phyloP scores from a whole-genome alignment of 2,888 invertebrate species.

The Thumatha senex region DNA sequence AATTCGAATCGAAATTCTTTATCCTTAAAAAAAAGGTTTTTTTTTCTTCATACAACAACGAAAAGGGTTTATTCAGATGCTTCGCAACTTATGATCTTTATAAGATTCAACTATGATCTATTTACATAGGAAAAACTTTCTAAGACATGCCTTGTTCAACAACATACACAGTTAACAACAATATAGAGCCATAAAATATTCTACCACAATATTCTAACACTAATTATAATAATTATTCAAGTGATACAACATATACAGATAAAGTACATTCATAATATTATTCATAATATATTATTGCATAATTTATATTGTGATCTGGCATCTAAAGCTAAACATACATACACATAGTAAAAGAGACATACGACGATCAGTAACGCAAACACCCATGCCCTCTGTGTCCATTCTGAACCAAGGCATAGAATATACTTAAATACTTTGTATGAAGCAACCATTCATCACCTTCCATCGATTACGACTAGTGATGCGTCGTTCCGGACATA shows the following conservation, averaged over 20 bases:
- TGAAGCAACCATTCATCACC: no score
- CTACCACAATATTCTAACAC: conserved; percentile 38
- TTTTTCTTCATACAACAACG: conserved; percentile 3
- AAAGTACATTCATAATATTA: conserved; percentile 48
- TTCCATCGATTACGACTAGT: no score
- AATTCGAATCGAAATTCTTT: no score
- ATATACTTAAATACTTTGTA: no score
- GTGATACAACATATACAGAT: conserved; percentile 75
- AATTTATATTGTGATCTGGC: conserved; percentile 56
- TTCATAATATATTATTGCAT: conserved; percentile 45
- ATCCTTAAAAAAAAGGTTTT: no score
- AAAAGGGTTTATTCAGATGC: conserved; percentile 17
- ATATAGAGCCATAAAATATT: conserved; percentile 57
- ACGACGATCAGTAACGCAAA: no score
- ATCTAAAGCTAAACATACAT: conserved; percentile 27
- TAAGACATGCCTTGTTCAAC: conserved; percentile 69
- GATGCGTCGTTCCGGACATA: no score
- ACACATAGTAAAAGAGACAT: neutral
- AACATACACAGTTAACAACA: conserved; percentile 64
- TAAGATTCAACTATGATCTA: conserved; percentile 49
- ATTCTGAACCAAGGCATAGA: no score
- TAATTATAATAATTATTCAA: conserved; percentile 44
- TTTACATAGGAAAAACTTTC: conserved; percentile 64
- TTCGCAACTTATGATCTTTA: conserved; percentile 30
- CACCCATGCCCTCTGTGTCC: no score